These are phyloP conservation scores for Trialeurodes vaporariorum DNA, from an alignment of 1,140 invertebrate species.

Conservation along the genomic window DNA sequence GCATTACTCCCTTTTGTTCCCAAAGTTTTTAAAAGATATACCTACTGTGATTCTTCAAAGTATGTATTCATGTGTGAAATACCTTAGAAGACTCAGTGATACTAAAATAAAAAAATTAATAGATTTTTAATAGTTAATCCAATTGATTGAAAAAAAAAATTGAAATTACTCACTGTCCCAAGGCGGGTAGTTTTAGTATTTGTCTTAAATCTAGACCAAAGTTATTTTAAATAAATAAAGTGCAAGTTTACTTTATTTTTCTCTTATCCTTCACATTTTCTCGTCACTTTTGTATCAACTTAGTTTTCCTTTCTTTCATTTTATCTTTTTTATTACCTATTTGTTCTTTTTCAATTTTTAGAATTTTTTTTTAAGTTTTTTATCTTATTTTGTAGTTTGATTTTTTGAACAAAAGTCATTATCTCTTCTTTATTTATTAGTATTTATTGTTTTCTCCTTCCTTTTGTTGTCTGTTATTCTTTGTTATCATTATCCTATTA, in stretches of 20 bases:
- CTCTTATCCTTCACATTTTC: background rate
- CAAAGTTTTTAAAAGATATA: background rate
- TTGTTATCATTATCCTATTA: background rate
- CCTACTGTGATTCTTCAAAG: background rate
- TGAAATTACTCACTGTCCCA: background rate
- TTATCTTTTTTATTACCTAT: background rate
- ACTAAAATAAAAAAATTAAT: too few relatives aligned
- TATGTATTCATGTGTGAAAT: background rate
- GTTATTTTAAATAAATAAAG: background rate
- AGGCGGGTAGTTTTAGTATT: background rate
- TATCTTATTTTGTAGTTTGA: background rate
- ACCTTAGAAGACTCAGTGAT: too few relatives aligned
- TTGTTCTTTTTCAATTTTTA: background rate
- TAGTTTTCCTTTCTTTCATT: background rate
- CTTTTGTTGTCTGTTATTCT: background rate
- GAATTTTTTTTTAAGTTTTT: background rate
- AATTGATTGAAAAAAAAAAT: background rate
- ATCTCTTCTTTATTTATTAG: background rate
- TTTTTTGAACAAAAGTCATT: background rate
- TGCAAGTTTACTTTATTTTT: background rate
- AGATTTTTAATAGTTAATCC: too few relatives aligned
- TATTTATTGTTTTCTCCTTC: background rate
- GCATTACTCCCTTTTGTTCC: too few relatives aligned
- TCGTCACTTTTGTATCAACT: background rate
- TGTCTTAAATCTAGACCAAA: background rate